A percentile compares a stretch with the other conserved stretches of the same genome.
phyloP scores from a whole-genome alignment of 2,797 vertebrate genomes.

The Balearica regulorum region DNA sequence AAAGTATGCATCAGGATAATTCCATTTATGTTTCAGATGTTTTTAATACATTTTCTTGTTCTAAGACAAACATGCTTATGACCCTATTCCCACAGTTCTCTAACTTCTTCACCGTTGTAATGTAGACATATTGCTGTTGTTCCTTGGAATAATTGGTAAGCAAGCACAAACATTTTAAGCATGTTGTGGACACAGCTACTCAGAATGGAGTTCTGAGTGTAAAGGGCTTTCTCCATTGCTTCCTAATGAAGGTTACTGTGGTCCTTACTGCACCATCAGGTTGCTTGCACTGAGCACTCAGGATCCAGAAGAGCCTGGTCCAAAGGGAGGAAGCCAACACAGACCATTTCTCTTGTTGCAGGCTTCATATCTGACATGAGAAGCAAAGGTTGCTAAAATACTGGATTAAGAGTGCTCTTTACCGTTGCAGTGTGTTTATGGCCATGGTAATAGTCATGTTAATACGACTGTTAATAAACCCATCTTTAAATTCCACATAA shows the following conservation, averaged over 20 bases:
- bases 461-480: neutral
- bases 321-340: neutral
- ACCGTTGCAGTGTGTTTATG: neutral
- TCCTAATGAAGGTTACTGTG: neutral
- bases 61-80: neutral
- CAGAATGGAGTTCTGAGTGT: neutral
- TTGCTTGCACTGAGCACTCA: neutral
- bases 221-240: neutral
- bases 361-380: neutral
- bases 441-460: neutral
- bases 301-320: neutral
- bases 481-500: neutral
- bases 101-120: neutral
- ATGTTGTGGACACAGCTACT: neutral
- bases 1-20: neutral
- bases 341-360: neutral
- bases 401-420: neutral
- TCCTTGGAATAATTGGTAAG: neutral
- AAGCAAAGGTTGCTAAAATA: neutral
- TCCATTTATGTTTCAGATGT: neutral
- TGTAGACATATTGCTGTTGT: neutral
- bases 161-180: neutral
- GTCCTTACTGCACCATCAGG: neutral
- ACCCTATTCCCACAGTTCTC: neutral
- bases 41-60: conserved; percentile 7